Base-by-base conservation (phyloP, 1,140 invertebrate genomes). In the Eurosta solidaginis region DNA sequence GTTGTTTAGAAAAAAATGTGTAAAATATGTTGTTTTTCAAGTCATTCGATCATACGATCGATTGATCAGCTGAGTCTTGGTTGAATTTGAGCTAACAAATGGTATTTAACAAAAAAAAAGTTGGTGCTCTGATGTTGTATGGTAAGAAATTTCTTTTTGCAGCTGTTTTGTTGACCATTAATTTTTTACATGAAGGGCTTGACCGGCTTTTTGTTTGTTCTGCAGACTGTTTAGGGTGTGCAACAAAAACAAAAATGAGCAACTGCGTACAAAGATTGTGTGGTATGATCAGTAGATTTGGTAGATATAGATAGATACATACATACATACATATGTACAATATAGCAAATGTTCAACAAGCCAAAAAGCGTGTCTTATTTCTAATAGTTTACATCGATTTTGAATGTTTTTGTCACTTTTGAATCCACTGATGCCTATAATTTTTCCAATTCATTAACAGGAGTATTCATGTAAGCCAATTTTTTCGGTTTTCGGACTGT, bases 21-120 rank as follows among this genome's bases (percentile, higher is more conserved):
- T 68, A 33, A 68, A 68, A 68, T 40, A 68, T 68, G 59, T 68
- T 68, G 59, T 40, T 68, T 40, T 40, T 68, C 59, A 68, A 68
- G 59, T 68, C 27, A 33, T 40, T 20, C 17, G 33, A 33, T 68
- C 27, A 33, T 40, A 7, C 17, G 33, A 25, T 45, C 20, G 27
- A 47, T 50, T 47, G 42, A 47, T 75, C 74, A 75, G 74, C 74
- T 75, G 74, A 17, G 17, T 45, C 9, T 27, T 22, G 36, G 63
- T 63, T 22, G n/a, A n/a, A 9, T 4, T 40, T 68, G 29, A 20
- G 10, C 12, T 20, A 29, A 40, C 59, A 20, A 9, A 9, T 3
- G 33, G 20, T 33, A 40, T 42, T n/a, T n/a, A n/a, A n/a, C n/a
- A n/a, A n/a, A n/a, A n/a, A n/a, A n/a, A 36, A 68, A 40, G 14